Evolutionary conservation across 2,888 invertebrate species (phyloP).

Genomic region (Limnephilus auricula): DNA sequence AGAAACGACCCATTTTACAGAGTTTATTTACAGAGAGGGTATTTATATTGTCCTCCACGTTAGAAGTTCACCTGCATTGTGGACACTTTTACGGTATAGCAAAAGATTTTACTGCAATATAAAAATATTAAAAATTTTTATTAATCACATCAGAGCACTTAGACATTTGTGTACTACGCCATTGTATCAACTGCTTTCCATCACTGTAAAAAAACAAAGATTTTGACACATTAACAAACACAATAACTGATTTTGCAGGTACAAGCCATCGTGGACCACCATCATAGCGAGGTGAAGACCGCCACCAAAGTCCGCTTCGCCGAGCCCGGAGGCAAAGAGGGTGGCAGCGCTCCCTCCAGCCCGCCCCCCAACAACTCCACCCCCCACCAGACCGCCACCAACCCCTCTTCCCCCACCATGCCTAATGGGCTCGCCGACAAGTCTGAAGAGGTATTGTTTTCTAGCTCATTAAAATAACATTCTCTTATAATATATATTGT

Average conservation of each 20-base stretch:
- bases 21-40: no score
- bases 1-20: no score
- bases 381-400: conserved; percentile 66
- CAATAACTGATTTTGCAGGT: conserved; percentile 80
- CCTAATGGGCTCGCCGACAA: conserved; percentile 75
- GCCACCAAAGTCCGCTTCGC: conserved; percentile 93
- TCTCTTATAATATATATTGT: neutral
- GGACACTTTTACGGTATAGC: no score
- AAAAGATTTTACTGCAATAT: no score
- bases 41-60: no score
- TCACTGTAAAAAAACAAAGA: neutral
- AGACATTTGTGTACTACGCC: neutral
- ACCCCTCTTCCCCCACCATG: conserved; percentile 74
- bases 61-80: no score
- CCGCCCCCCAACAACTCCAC: conserved; percentile 57
- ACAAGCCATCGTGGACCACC: conserved; percentile 95
- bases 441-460: conserved; percentile 74
- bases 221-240: neutral
- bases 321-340: conserved; percentile 80
- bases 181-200: neutral
- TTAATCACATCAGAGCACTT: neutral
- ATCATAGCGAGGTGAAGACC: conserved; percentile 88
- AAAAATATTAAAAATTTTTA: no score
- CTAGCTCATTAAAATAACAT: neutral
- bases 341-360: conserved; percentile 67